These are phyloP conservation scores for Melanotaenia maccullochi DNA, from an alignment of 2,797 vertebrate species.

Conservation along the genomic window DNA sequence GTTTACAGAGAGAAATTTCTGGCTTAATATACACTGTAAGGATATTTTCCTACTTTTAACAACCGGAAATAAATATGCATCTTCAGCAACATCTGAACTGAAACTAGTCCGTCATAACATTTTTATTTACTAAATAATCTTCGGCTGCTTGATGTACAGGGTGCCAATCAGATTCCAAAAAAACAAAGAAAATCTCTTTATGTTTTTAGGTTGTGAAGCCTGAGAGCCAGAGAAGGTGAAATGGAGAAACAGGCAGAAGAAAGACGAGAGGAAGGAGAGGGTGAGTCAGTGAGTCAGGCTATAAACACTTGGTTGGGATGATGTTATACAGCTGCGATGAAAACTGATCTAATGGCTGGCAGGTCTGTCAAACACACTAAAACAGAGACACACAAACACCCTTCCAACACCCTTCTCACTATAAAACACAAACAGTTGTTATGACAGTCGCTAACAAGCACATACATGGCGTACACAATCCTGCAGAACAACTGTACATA, in stretches of 20 bases:
- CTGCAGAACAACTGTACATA: conserved; percentile 4
- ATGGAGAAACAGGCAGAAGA: conserved; percentile 8
- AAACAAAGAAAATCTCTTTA: neutral
- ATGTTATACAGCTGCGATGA: conserved; percentile 72
- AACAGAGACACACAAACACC: conserved; percentile 3
- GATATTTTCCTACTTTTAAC: neutral
- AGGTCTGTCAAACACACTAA: conserved; percentile 42
- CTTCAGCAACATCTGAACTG: neutral
- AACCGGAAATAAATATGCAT: neutral
- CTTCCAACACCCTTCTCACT: neutral
- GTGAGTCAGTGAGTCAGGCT: conserved; percentile 67
- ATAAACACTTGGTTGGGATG: conserved; percentile 69
- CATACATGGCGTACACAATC: conserved; percentile 6
- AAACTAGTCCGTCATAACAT: conserved; percentile 5
- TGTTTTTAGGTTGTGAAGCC: conserved; percentile 15
- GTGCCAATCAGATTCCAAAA: neutral
- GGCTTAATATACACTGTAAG: neutral
- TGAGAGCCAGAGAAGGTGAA: conserved; percentile 21
- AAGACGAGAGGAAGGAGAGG: conserved; percentile 25
- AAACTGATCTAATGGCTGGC: conserved; percentile 59
- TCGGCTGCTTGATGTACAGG: neutral
- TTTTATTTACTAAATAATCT: neutral
- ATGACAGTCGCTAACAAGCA: conserved; percentile 15
- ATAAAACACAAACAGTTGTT: conserved; percentile 24
- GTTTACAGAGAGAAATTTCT: neutral